phyloP scores from a whole-genome alignment of 2,113 vertebrate species.

The Lycocorax pyrrhopterus region DNA sequence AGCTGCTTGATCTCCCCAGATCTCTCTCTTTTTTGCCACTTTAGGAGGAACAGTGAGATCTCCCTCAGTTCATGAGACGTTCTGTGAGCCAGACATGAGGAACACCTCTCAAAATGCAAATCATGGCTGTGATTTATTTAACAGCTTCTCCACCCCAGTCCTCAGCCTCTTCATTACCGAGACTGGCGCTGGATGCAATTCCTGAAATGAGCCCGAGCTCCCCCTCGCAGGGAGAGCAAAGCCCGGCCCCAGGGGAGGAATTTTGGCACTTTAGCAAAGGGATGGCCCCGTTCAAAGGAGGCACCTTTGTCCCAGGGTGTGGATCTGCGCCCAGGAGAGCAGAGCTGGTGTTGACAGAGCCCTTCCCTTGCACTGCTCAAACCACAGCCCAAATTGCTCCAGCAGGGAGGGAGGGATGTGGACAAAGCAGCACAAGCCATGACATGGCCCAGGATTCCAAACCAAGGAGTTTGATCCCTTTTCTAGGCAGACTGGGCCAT shows the following conservation, averaged over 20 bases:
- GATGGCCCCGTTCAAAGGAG: rapidly evolving
- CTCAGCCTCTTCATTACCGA: background rate
- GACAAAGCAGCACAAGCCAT: background rate
- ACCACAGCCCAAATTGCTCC: background rate
- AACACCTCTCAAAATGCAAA: constrained; percentile 11
- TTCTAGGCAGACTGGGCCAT: background rate
- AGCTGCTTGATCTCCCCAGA: background rate
- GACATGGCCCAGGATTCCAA: background rate
- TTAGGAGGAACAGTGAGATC: background rate
- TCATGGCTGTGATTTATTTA: constrained; percentile 8
- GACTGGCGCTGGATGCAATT: background rate
- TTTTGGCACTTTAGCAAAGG: background rate
- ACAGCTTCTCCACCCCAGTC: background rate
- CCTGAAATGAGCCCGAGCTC: background rate
- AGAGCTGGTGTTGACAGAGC: background rate
- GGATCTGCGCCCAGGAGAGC: background rate
- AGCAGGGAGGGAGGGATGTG: background rate
- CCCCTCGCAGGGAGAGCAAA: background rate
- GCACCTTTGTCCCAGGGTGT: background rate
- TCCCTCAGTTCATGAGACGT: background rate
- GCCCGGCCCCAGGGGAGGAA: background rate
- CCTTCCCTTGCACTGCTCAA: background rate
- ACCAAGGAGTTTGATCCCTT: background rate
- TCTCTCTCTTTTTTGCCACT: background rate
- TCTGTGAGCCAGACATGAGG: background rate